Evolutionary conservation across 2,888 invertebrate genomes (phyloP).

Genomic region (Luperina nickerlii): DNA sequence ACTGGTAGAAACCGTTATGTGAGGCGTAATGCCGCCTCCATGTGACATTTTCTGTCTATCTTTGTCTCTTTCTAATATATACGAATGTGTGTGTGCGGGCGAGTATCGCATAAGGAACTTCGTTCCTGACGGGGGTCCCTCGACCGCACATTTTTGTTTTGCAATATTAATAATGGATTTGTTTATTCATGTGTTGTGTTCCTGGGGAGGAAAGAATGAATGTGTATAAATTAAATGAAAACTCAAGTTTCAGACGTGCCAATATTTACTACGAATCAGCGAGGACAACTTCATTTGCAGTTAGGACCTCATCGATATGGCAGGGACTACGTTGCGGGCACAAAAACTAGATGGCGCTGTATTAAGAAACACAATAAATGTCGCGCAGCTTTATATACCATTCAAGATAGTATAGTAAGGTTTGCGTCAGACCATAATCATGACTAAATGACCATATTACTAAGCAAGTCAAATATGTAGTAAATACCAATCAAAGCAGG

Average conservation of each 20-base stretch:
- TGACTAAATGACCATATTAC: conserved; percentile 1
- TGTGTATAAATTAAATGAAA: not conserved
- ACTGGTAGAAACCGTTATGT: not conserved
- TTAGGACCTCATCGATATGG: conserved; percentile 52
- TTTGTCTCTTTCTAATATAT: not conserved
- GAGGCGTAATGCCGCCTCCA: not conserved
- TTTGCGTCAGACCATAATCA: conserved; percentile 53
- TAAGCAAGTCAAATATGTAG: not conserved
- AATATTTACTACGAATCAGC: conserved; percentile 12
- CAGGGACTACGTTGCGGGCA: conserved; percentile 57
- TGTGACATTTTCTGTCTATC: not conserved
- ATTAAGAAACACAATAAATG: conserved; percentile 66
- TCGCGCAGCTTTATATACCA: conserved; percentile 65
- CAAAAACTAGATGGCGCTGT: conserved; percentile 74
- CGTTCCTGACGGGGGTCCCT: not conserved
- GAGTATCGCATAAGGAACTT: too few species aligned
- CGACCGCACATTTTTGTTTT: not conserved
- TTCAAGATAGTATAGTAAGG: conserved; percentile 61
- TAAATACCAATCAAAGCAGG: not conserved
- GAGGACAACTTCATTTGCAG: conserved; percentile 51
- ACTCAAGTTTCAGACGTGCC: conserved; percentile 24
- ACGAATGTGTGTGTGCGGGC: not conserved
- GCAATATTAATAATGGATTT: not conserved
- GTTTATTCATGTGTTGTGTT: not conserved
- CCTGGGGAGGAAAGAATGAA: not conserved